Conservation (phyloP, 2,113 vertebrate species). For the Lepidothrix coronata region DNA sequence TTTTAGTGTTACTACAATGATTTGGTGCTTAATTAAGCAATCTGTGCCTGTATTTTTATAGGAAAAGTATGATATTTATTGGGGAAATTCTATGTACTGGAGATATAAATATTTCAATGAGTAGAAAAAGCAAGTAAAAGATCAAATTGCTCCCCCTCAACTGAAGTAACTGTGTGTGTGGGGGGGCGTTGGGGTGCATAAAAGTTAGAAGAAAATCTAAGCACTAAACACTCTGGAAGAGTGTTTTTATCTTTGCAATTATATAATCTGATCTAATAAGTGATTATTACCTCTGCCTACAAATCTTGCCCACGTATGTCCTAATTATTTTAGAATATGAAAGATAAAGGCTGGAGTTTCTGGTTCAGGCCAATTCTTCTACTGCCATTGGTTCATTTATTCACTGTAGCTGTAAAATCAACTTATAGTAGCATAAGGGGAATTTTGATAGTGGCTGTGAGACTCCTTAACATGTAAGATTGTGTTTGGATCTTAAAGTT, state of each 20-base stretch:
- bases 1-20: not conserved
- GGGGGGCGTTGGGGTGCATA: not conserved
- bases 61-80: not conserved
- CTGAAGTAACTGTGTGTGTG: not conserved
- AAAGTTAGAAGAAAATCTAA: not conserved
- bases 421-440: not conserved
- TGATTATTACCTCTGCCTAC: not conserved
- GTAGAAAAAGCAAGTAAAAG: not conserved
- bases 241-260: not conserved
- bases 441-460: conserved; percentile 15
- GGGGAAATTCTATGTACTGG: not conserved
- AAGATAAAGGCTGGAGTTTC: not conserved
- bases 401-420: not conserved
- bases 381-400: not conserved
- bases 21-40: not conserved
- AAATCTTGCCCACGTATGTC: not conserved
- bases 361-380: not conserved
- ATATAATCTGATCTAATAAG: not conserved
- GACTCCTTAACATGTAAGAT: not conserved
- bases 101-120: not conserved
- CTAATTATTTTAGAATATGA: conserved; percentile 2
- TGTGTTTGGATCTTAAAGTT: not conserved
- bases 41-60: not conserved
- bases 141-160: not conserved
- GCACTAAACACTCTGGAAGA: not conserved